These are phyloP conservation scores for Andrena camellia DNA, from an alignment of 2,888 invertebrate genomes.

Conservation along the genomic window DNA sequence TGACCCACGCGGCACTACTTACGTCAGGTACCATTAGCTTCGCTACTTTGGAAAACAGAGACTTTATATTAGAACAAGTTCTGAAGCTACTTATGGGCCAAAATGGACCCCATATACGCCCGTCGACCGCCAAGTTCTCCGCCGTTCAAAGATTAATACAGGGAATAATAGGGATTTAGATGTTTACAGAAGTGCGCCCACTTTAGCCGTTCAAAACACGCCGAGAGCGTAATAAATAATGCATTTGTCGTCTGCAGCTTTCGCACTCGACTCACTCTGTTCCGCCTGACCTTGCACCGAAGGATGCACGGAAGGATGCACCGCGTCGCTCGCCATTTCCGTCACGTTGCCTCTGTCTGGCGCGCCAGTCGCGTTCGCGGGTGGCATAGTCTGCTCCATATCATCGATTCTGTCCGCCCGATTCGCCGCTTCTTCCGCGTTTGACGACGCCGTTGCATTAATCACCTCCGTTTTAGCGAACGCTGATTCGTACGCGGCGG, in stretches of 20 bases:
- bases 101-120: too few species aligned
- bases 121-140: too few species aligned
- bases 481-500: background rate
- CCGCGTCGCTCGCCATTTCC: conserved; percentile 42
- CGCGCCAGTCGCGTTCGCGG: conserved; percentile 35
- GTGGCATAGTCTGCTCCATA: conserved; percentile 4
- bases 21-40: too few species aligned
- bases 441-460: background rate
- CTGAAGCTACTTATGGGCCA: too few species aligned
- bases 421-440: conserved; percentile 3
- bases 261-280: background rate
- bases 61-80: too few species aligned
- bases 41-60: too few species aligned
- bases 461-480: background rate
- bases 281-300: conserved; percentile 47
- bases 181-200: background rate
- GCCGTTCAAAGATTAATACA: background rate
- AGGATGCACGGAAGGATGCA: conserved; percentile 58
- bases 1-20: too few species aligned
- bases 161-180: background rate
- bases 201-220: background rate
- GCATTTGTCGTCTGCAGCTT: conserved; percentile 37
- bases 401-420: conserved; percentile 9
- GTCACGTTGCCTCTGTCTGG: conserved; percentile 55
- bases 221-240: conserved; percentile 40